Evolutionary conservation across 2,888 invertebrate species (phyloP), one percentile per base, ranked within the genome.

Genomic region (Scaptomyza tumidula): DNA sequence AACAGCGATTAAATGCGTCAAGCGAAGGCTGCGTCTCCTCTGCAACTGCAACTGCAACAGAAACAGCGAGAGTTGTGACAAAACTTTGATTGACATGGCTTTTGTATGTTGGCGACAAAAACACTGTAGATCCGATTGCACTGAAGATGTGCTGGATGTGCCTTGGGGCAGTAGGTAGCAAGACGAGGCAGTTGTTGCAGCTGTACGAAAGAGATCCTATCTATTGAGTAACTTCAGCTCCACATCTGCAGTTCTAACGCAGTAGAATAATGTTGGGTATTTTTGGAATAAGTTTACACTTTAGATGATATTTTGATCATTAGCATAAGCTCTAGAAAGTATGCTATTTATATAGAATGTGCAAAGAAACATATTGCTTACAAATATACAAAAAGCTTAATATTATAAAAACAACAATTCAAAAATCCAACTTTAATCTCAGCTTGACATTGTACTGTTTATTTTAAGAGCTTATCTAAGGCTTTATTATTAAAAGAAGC

Each of bases 41-140:
- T 29, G 59, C 53, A 45, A 57, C 65, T 49, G 27, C 43, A 43
- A 11, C 44, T 44, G 41, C 41, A 44, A 46, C 53, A 37, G 37
- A 46, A 27, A 39, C 41, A 35, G 55, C 54, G 58, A 46, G 45
- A 70, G 64, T 67, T 79, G 76, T 79, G 75, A 78, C 76, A 78
- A 78, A 86, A 86, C 87, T 86, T 83, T 83, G 83, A 83, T 83
- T 83, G 83, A 83, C 88, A 88, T 74, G 67, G 74, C 84, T 75
- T 86, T 86, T 82, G 84, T 86, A 63, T 78, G 77, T 78, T 67
- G 75, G 56, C 75, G 68, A 54, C 70, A 70, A 57, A 61, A 70
- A 57, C 61, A 71, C 37, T n/a, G 29, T 48, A 61, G 60, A 72
- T 77, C 77, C 57, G 48, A 60, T 75, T 62, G 67, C 73, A 56